Conservation (phyloP, 2,797 vertebrate genomes). For the Emydoidea blandingii region DNA sequence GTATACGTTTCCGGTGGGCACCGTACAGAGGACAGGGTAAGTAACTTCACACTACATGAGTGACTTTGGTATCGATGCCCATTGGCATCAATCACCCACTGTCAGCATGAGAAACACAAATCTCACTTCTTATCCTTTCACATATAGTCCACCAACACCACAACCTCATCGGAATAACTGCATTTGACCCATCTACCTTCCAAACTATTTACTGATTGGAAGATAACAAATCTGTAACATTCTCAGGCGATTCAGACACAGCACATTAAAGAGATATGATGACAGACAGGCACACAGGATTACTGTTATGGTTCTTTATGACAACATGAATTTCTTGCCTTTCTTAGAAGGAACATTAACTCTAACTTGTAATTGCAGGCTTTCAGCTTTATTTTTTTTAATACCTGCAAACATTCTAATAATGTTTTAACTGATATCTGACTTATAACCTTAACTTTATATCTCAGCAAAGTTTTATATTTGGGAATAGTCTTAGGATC, state of each 20-base stretch:
- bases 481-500: neutral
- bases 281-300: fast-evolving
- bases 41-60: neutral
- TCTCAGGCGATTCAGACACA: neutral
- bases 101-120: neutral
- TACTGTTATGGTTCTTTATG: neutral
- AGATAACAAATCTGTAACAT: too few species aligned
- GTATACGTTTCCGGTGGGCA: fast-evolving
- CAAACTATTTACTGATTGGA: neutral
- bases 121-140: neutral
- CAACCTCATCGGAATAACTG: neutral
- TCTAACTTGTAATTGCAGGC: fast-evolving
- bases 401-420: neutral
- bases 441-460: neutral
- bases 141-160: fast-evolving
- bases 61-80: neutral
- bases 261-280: fast-evolving
- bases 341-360: fast-evolving
- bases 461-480: neutral
- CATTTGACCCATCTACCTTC: neutral
- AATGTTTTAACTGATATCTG: neutral
- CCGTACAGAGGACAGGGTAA: neutral
- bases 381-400: neutral
- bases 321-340: neutral
- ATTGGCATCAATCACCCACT: neutral